These are phyloP conservation scores for Megatriorchis doriae DNA, from an alignment of 2,113 vertebrate genomes.

Conservation along the genomic window DNA sequence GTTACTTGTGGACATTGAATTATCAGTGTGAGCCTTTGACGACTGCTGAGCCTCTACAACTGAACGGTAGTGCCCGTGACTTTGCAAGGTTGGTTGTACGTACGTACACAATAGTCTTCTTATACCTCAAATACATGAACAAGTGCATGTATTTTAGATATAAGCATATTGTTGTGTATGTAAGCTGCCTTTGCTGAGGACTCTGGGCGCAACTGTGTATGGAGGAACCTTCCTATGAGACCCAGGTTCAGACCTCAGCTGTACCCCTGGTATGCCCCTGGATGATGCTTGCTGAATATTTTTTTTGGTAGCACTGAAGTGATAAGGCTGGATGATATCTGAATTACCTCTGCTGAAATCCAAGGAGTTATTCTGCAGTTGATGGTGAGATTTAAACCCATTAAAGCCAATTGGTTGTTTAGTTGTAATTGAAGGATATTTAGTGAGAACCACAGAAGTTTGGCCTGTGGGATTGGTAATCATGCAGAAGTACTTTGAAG, in stretches of 20 bases:
- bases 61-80: neutral
- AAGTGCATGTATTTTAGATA: neutral
- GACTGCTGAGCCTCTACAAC: neutral
- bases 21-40: neutral
- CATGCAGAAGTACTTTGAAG: neutral
- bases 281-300: accelerated
- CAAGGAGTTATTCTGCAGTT: neutral
- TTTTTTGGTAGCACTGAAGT: neutral
- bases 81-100: neutral
- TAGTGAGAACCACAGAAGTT: neutral
- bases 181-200: neutral
- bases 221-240: neutral
- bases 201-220: neutral
- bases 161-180: neutral
- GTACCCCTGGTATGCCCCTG: accelerated
- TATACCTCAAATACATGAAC: neutral
- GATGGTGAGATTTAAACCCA: neutral
- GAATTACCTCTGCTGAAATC: neutral
- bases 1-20: neutral
- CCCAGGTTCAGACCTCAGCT: neutral
- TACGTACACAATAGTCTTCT: accelerated
- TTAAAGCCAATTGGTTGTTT: neutral
- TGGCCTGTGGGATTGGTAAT: neutral
- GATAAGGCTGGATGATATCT: neutral
- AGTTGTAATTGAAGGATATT: neutral